These are phyloP conservation scores for Chirona hameri DNA, from an alignment of 2,888 invertebrate genomes.

Conservation along the genomic window DNA sequence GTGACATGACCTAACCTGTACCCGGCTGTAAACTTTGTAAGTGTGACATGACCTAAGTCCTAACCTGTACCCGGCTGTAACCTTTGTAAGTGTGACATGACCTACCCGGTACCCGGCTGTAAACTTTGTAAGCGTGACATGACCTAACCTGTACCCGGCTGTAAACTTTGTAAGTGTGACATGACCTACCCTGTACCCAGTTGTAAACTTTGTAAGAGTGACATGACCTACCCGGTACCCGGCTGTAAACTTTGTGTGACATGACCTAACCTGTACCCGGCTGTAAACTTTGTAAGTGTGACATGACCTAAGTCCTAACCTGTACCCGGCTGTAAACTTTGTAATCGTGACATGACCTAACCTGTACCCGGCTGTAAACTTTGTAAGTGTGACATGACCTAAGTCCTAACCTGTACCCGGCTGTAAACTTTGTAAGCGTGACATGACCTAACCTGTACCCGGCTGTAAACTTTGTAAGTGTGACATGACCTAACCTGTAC, in stretches of 20 bases:
- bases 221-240: no score
- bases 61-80: not conserved
- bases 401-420: not conserved
- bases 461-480: not conserved
- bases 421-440: not conserved
- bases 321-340: not conserved
- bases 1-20: no score
- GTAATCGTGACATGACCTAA: no score
- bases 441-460: no score
- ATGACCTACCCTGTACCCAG: not conserved
- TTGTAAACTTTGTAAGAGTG: not conserved
- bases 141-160: not conserved
- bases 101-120: not conserved
- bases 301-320: no score
- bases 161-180: not conserved
- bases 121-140: no score
- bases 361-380: not conserved
- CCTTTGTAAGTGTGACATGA: no score
- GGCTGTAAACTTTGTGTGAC: not conserved
- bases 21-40: not conserved
- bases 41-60: no score
- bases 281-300: not conserved
- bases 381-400: no score
- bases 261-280: not conserved
- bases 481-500: no score